Conservation (phyloP, 1,140 invertebrate species). For the Drosophila simulans region DNA sequence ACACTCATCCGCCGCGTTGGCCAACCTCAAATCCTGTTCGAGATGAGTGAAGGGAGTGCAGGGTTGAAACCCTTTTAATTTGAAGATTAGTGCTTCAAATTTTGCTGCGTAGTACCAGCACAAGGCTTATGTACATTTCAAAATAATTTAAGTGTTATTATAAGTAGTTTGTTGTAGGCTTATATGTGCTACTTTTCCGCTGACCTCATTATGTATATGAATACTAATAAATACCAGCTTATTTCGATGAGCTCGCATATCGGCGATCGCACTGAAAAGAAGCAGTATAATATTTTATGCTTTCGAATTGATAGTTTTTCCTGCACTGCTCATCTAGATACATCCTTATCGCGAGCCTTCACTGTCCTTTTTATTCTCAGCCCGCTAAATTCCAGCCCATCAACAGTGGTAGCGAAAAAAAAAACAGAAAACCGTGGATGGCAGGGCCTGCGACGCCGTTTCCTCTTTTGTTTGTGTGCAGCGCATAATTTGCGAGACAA, state of each 20-base stretch:
- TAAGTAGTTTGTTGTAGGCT: too few species aligned
- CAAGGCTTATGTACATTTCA: too few species aligned
- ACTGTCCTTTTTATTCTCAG: conserved; percentile 26
- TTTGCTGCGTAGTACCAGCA: too few species aligned
- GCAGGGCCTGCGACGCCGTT: conserved; percentile 49
- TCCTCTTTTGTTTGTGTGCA: conserved; percentile 79
- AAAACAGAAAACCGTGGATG: conserved; percentile 50
- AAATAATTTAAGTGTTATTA: too few species aligned
- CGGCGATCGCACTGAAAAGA: background rate
- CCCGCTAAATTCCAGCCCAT: conserved; percentile 47
- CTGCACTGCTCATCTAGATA: background rate
- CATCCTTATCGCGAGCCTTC: conserved; percentile 10
- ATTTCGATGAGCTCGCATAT: background rate
- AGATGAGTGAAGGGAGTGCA: conserved; percentile 10
- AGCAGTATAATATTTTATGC: background rate
- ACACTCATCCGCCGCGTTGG: conserved; percentile 22
- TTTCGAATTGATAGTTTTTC: background rate
- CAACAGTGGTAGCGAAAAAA: conserved; percentile 46
- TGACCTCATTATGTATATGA: background rate
- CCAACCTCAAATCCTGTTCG: conserved; percentile 25
- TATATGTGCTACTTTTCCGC: too few species aligned
- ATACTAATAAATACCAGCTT: background rate
- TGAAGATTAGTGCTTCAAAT: too few species aligned
- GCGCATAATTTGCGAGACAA: conserved; percentile 82
- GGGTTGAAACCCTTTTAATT: background rate